Percentiles rank a stretch among this genome's conserved stretches.
Evolutionary conservation across 2,888 invertebrate genomes (phyloP).

Genomic region (Ophraella communa): DNA sequence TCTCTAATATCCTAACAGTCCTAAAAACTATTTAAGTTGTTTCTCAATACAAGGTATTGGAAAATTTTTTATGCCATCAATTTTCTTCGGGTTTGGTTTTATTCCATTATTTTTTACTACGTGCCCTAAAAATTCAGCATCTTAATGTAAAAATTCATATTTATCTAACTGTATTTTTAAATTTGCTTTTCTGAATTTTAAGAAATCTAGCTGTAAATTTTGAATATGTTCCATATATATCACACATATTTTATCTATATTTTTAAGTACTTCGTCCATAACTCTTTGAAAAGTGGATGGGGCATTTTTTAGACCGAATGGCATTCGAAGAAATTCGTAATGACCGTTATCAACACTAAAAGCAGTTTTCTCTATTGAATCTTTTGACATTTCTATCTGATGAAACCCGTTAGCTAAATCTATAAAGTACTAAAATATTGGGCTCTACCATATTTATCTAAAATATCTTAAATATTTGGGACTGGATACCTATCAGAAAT

Average conservation of each 20-base stretch:
- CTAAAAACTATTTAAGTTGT: conserved; percentile 44
- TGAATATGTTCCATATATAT: conserved; percentile 37
- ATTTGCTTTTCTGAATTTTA: conserved; percentile 30
- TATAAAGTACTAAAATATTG: conserved; percentile 35
- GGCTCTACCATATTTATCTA: conserved; percentile 31
- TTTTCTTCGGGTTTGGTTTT: conserved; percentile 22
- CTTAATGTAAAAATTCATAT: conserved; percentile 35
- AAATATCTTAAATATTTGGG: conserved; percentile 35
- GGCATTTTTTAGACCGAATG: conserved; percentile 44
- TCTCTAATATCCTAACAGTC: conserved; percentile 36
- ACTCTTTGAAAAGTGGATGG: conserved; percentile 37
- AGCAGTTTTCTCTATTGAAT: conserved; percentile 32
- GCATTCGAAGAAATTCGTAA: conserved; percentile 40
- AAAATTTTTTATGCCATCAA: conserved; percentile 9
- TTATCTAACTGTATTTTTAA: conserved; percentile 40
- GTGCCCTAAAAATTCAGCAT: conserved; percentile 34
- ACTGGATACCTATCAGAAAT: conserved; percentile 32
- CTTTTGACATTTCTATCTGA: conserved; percentile 35
- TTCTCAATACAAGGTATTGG: conserved; percentile 35
- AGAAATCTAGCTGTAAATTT: conserved; percentile 28
- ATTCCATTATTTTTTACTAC: conserved; percentile 19
- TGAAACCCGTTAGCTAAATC: conserved; percentile 37
- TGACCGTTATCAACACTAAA: conserved; percentile 32
- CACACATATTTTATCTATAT: conserved; percentile 35
- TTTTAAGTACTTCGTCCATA: too few relatives aligned